Evolutionary conservation across 2,888 invertebrate genomes (phyloP), one percentile per base, ranked within the genome.

Genomic region (Drosophila bunnanda): DNA sequence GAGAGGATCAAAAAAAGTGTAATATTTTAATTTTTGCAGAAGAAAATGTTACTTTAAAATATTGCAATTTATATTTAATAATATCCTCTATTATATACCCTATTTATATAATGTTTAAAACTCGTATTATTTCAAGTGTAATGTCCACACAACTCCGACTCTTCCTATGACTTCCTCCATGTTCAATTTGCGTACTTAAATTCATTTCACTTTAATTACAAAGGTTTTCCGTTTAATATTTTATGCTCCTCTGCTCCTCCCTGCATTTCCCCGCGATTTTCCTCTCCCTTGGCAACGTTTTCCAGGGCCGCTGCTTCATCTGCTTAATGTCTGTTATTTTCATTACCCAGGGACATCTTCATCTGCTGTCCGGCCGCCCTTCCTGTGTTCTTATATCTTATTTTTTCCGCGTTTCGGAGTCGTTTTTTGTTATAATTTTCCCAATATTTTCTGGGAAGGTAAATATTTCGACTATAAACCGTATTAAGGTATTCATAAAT

Each of bases 141-240:
- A 8, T 20, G 15, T n/a, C 46, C 28, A 46, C 52, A 39, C 30
- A 53, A 67, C 70, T 9, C 79, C 62, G 76, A 64, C 70, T 87
- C 67, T 36, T 76, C 74, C 84, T 76, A 46, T 70, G 72, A 76
- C 87, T 86, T 80, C 70, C 84, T 78, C 84, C 48, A 61, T 89
- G 83, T 83, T 89, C 89, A 83, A 83, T 83, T 83, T 83, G 89
- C 81, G 83, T 87, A 87, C 83, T 89, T 83, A 89, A 83, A 83
- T 83, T 89, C 89, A 89, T 83, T 83, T 87, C 88, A 89, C 87
- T 83, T 89, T 83, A 83, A 83, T 83, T 89, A 83, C 89, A 81
- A 78, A 84, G 83, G 83, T 89, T 89, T 83, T 81, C 85, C 84
- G 77, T 89, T 87, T 89, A 89, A 83, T 89, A 83, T 89, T 83